A percentile compares a stretch with the other conserved stretches of the same genome.
Evolutionary conservation across 2,797 vertebrate genomes (phyloP).

Genomic region (Danio jaintianensis): DNA sequence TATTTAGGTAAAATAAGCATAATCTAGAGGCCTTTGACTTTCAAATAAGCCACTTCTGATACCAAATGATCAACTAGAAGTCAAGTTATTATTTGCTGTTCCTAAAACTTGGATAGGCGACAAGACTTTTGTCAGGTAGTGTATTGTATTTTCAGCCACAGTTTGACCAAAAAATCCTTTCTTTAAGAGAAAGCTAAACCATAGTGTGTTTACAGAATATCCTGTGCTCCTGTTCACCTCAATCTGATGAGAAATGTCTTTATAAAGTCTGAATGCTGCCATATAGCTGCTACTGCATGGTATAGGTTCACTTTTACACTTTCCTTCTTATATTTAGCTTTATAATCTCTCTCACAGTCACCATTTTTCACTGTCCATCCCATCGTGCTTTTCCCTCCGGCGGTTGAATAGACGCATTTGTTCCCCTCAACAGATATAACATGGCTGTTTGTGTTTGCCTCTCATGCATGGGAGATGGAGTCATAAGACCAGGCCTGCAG

Average conservation of each 20-base stretch:
- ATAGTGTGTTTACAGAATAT: background rate
- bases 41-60: too few species aligned
- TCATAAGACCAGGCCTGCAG: constrained; percentile 56
- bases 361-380: constrained; percentile 4
- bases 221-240: background rate
- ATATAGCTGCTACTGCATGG: background rate
- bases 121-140: too few species aligned
- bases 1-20: too few species aligned
- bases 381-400: constrained; percentile 1
- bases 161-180: too few species aligned
- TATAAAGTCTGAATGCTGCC: background rate
- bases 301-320: background rate
- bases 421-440: constrained; percentile 49
- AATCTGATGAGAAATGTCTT: background rate
- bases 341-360: constrained; percentile 21
- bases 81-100: too few species aligned
- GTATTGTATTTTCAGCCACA: too few species aligned
- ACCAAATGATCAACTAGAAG: too few species aligned
- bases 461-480: constrained; percentile 46
- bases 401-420: constrained; percentile 57
- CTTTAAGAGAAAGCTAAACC: background rate
- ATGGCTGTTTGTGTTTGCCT: constrained; percentile 55
- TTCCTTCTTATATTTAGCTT: constrained; percentile 10
- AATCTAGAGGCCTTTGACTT: too few species aligned
- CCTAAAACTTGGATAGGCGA: too few species aligned